These are phyloP conservation scores for Acipenser transmontanus DNA, from an alignment of 2,797 vertebrate species.

Conservation along the genomic window DNA sequence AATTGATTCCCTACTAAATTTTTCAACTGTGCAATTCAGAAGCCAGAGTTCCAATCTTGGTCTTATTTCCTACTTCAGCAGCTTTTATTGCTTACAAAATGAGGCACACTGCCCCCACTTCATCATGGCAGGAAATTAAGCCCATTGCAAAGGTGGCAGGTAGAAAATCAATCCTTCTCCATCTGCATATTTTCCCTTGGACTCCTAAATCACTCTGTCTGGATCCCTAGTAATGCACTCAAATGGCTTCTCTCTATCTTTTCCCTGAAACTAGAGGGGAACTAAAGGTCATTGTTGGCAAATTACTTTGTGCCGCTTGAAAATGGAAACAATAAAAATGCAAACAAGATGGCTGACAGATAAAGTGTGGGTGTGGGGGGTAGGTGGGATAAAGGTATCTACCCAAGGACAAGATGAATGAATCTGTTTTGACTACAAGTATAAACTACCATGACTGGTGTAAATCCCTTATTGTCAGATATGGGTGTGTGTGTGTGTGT, in stretches of 20 bases:
- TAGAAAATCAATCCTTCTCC: constrained; percentile 9
- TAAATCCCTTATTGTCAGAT: too few relatives aligned
- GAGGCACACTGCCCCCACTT: background rate
- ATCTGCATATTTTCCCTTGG: constrained; percentile 7
- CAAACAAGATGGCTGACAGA: constrained; percentile 18
- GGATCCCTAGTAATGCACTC: constrained; percentile 19
- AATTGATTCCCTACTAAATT: background rate
- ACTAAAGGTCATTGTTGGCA: constrained; percentile 17
- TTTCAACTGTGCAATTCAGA: background rate
- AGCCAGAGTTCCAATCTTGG: background rate
- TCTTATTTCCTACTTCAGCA: background rate
- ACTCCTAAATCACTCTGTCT: constrained; percentile 11
- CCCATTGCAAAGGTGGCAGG: constrained; percentile 4
- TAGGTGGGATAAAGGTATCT: background rate
- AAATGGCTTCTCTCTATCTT: constrained; percentile 13
- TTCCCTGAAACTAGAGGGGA: constrained; percentile 2
- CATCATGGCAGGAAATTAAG: constrained; percentile 1
- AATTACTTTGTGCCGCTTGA: constrained; percentile 21
- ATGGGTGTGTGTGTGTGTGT: too few relatives aligned
- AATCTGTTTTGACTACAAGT: too few relatives aligned
- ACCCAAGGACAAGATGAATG: constrained; percentile 1
- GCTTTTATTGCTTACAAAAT: constrained; percentile 6
- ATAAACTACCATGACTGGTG: too few relatives aligned
- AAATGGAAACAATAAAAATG: constrained; percentile 23
- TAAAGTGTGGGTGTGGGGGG: background rate